Base-by-base conservation (phyloP, 2,888 invertebrate genomes). In the Catocala fraxini region DNA sequence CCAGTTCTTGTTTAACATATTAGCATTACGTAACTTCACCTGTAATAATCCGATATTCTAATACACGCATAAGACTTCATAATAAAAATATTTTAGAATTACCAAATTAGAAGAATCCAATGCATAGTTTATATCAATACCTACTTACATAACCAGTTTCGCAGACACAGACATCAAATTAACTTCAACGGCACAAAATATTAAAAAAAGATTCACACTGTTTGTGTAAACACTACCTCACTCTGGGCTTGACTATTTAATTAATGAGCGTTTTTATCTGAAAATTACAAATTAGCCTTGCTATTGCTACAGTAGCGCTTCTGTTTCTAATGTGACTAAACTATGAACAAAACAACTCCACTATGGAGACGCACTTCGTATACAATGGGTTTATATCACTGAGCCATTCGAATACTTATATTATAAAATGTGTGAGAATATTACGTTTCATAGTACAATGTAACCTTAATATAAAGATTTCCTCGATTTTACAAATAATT, bases 241-340 rank as follows among this genome's bases (percentile, higher is more conserved):
- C 47, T 56, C 52, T 56, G 35, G 6, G 47, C 52, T 43, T 51
- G 35, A 45, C 49, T 56, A 56, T 56, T 56, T 43, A 56, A 56
- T 56, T 62, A 53, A 61, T 56, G 51, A 56, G 51, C 35, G 39
- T 59, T 58, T 59, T 59, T 59, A 59, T 59, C 59, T 59, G 15
- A 51, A 25, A 46, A 39, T 51, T 52, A 58, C 46, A 49, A 48
- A 62, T 51, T 43, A 34, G 39, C 45, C 59, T 45, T 45, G 43
- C 48, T 52, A 53, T 15, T 49, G 48, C 15, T 10, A 54, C 54
- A 51, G 49, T 54, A 54, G 54, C 54, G 54, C 47, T 54, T 55
- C 43, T 49, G 54, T 54, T 55, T 41, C 49, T 59, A 55, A 59
- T 51, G 39, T 49, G 43, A 54, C 48, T 42, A 43, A n/a, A 43